A percentile compares a stretch with the other conserved stretches of the same genome.
Conservation (phyloP, 2,797 vertebrate genomes). For the Pristis pectinata region DNA sequence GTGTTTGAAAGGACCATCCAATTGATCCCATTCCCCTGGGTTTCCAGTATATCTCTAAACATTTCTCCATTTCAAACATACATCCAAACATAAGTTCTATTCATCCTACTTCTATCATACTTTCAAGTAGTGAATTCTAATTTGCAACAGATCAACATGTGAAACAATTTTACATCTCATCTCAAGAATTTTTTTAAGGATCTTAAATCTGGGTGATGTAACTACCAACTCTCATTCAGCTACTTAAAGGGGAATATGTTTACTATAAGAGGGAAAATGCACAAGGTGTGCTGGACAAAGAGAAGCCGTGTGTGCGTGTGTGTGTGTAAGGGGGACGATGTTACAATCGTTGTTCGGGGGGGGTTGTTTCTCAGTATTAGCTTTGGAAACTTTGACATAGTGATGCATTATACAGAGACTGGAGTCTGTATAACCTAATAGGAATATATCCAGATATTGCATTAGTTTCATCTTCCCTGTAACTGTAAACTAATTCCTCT, state of each 20-base stretch:
- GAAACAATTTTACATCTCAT: neutral
- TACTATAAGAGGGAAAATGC: neutral
- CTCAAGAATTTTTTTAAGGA: neutral
- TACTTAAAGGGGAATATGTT: neutral
- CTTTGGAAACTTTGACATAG: neutral
- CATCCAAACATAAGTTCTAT: neutral
- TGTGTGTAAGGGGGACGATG: too few relatives aligned
- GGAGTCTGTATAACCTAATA: neutral
- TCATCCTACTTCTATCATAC: neutral
- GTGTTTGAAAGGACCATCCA: neutral
- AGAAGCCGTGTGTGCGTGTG: neutral
- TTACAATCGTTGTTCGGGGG: too few relatives aligned
- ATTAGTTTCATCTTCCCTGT: neutral
- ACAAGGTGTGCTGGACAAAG: neutral
- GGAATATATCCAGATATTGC: neutral
- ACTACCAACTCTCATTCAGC: too few relatives aligned
- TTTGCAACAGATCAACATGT: neutral
- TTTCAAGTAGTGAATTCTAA: neutral
- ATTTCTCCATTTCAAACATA: neutral
- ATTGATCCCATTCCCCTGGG: neutral
- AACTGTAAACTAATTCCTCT: neutral
- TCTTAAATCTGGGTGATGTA: neutral
- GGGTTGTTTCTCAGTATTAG: neutral
- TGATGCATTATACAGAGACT: neutral
- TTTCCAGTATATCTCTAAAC: neutral